Evolutionary conservation across 2,888 invertebrate genomes (phyloP).

Genomic region (Trissonchulus latispiculum): DNA sequence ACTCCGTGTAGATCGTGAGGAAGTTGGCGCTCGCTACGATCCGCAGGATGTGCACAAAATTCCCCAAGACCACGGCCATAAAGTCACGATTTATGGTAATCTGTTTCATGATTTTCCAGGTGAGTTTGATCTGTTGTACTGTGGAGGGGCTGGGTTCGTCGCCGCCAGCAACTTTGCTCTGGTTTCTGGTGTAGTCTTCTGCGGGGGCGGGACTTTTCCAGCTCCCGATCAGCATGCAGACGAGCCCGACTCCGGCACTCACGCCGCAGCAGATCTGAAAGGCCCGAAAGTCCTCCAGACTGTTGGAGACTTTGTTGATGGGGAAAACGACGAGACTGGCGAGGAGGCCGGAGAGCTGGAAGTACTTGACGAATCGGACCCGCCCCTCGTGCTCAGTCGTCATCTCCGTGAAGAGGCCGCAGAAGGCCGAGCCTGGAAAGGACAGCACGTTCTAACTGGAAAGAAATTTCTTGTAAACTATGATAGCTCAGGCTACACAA

Average conservation of each 20-base stretch:
- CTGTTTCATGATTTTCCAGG: not conserved
- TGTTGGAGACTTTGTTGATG: slow-evolving; percentile 36
- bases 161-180: not conserved
- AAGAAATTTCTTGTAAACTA: no score
- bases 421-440: slow-evolving; percentile 37
- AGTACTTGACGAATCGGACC: slow-evolving; percentile 35
- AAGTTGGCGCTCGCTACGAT: slow-evolving; percentile 10
- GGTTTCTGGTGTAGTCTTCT: not conserved
- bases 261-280: slow-evolving; percentile 36
- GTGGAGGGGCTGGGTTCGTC: not conserved
- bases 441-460: no score
- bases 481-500: no score
- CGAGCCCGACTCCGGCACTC: slow-evolving; percentile 33
- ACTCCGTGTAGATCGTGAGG: slow-evolving; percentile 21
- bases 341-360: slow-evolving; percentile 34
- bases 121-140: not conserved
- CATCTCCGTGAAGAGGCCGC: slow-evolving; percentile 43
- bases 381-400: slow-evolving; percentile 35
- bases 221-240: slow-evolving; percentile 4
- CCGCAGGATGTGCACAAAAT: slow-evolving; percentile 20
- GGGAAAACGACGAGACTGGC: slow-evolving; percentile 37
- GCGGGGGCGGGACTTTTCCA: slow-evolving; percentile 7
- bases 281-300: slow-evolving; percentile 34
- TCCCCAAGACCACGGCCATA: slow-evolving; percentile 9
- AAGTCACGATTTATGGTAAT: slow-evolving; percentile 19